Conservation (phyloP, 2,113 vertebrate genomes). For the Petromus typicus region DNA sequence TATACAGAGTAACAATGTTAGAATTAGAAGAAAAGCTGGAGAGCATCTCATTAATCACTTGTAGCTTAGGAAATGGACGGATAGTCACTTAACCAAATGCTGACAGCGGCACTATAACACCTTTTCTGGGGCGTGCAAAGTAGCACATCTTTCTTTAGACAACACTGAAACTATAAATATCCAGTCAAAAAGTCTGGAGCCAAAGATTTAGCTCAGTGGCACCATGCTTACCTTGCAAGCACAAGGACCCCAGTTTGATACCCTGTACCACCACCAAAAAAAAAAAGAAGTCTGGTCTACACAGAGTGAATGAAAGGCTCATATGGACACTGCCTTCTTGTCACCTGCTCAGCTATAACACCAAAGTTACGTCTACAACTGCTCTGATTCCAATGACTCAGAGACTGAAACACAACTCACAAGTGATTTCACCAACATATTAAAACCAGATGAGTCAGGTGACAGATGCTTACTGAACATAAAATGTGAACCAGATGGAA, state of each 20-base stretch:
- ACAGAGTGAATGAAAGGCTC: neutral
- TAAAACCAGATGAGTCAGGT: neutral
- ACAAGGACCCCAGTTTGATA: too few relatives aligned
- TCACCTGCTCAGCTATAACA: slow-evolving; percentile 6
- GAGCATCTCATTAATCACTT: neutral
- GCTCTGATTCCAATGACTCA: slow-evolving; percentile 59
- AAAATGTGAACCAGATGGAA: neutral
- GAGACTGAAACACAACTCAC: slow-evolving; percentile 25
- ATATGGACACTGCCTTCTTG: neutral
- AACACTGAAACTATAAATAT: neutral
- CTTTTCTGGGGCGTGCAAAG: neutral
- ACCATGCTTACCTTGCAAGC: too few relatives aligned
- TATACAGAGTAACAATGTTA: neutral
- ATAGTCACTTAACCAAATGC: neutral
- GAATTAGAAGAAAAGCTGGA: neutral
- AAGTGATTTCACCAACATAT: slow-evolving; percentile 31
- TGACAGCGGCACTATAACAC: neutral
- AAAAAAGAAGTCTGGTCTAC: neutral
- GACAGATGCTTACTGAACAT: neutral
- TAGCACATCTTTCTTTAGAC: neutral
- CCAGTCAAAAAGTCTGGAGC: neutral
- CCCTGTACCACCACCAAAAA: too few relatives aligned
- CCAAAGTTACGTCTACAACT: neutral
- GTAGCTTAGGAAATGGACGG: neutral
- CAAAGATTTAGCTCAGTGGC: too few relatives aligned